Evolutionary conservation across 2,888 invertebrate genomes (phyloP).

Genomic region (Chirona hameri): DNA sequence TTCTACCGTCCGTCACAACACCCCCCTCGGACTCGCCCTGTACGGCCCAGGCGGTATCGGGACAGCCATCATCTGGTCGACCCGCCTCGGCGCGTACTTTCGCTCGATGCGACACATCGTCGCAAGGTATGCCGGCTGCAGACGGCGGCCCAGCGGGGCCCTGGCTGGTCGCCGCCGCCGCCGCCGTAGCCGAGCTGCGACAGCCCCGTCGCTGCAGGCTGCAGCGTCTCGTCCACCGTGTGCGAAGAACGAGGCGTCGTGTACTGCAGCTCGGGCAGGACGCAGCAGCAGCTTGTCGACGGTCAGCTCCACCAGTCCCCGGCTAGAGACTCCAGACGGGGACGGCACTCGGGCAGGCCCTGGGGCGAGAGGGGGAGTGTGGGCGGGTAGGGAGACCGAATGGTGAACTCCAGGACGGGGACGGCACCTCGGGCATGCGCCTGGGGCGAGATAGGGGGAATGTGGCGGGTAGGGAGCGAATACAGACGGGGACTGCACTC

Average conservation of each 20-base stretch:
- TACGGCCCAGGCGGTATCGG: constrained; percentile 63
- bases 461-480: no score
- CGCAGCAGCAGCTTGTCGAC: constrained; percentile 78
- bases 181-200: background rate
- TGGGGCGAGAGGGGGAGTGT: no score
- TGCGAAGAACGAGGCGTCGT: constrained; percentile 84
- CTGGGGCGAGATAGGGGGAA: no score
- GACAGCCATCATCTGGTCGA: constrained; percentile 78
- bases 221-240: constrained; percentile 81
- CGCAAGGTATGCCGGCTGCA: background rate
- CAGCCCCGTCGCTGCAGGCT: constrained; percentile 82
- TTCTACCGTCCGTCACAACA: no score
- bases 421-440: no score
- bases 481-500: no score
- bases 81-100: constrained; percentile 68
- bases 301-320: constrained; percentile 74
- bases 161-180: background rate
- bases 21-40: no score
- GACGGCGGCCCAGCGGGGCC: background rate
- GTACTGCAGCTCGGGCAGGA: constrained; percentile 67
- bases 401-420: no score
- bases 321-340: constrained; percentile 78
- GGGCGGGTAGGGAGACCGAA: no score
- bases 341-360: background rate
- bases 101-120: constrained; percentile 13